Base-by-base conservation (phyloP, 2,797 vertebrate genomes). In the Poecilia gillii region DNA sequence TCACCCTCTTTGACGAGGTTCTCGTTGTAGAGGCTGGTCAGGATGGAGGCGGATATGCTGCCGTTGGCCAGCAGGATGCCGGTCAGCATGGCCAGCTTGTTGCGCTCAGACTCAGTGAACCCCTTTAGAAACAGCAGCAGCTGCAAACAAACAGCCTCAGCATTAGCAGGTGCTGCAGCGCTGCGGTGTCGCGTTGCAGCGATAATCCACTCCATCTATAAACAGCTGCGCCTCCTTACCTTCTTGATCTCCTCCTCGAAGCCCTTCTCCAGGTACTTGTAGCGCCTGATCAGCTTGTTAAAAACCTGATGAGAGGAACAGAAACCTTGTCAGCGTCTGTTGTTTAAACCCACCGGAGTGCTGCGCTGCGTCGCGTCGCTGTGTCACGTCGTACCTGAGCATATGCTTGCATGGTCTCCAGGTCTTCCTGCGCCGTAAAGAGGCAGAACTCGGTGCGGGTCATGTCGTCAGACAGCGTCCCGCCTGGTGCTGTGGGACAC, bases 241-340 rank as follows among this genome's bases (percentile, higher is more conserved):
- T 99, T 99, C 96, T 99, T 99, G 74, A 99, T 97, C 95, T 99
- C 98, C 92, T 99, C 98, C 93, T 99, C 98, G 94, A 98, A 99
- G 82, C 98, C 97, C 95, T 99, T 99, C 95, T 99, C 98, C 96
- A 99, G 94, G 95, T 99, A 99, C 93, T 99, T 99, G 95, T 99
- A 99, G 92, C 97, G 98, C 95, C 98, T 97, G 95, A 99, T 98
- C 90, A 99, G 95, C 95, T 99, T 99, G 96, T 99, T 98, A 96
- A 99, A 99, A 96, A 99, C 97, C 98, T 99, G 71, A 70, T 70
- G 74, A 31, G 72, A 0, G 28, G 3, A 41, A 47, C 0, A 11
- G 57, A 51, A 53, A 2, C 8, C 2, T 13, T 0, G 1, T 74
- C 11, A 74, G 20, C 11, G 2, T 25, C 7, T 23, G 13, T 20